Evolutionary conservation across 2,113 vertebrate species (phyloP), one percentile per base, ranked within the genome.

Genomic region (Cephalopterus ornatus): DNA sequence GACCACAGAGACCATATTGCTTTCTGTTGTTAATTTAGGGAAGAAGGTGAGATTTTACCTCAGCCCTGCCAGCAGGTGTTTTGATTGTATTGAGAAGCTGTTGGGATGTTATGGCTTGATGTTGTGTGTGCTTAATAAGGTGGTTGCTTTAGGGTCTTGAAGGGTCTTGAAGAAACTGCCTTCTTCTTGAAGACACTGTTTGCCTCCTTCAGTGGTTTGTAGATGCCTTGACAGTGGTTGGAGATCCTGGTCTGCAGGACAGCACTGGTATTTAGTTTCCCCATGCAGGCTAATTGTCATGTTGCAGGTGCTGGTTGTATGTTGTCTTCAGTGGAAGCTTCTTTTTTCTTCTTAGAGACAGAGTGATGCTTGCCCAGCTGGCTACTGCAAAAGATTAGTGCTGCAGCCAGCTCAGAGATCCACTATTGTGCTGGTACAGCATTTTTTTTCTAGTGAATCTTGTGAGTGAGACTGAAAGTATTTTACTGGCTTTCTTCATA

Each of bases 1-100:
- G 22, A 20, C 37, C 0, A 0, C 10, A 27, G 35, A 53, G 28
- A 12, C 33, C 1, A 0, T 33, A 27, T 42, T 72, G 22, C n/a
- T 73, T 89, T 76, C 18, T 50, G 49, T 39, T 66, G 55, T 27
- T 37, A 39, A 46, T 62, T 72, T 55, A 52, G 50, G 75, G 41
- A 80, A 56, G 56, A 66, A 71, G 46, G 27, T 39, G 50, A 77
- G 27, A 42, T 71, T 68, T 37, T 7, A 15, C 35, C 47, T 73
- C 33, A 3, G n/a, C n/a, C 5, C 14, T 74, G 59, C 62, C 39
- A 59, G 71, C 37, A 35, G 46, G 11, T 61, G 27, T 50, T 95
- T 56, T n/a, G 52, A 35, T 58, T 73, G 75, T 14, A 6, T 4
- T 77, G 63, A 41, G 78, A 85, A 89, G 33, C n/a, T 68, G n/a